Conservation (phyloP, 2,797 vertebrate genomes). For the Tadarida brasiliensis region DNA sequence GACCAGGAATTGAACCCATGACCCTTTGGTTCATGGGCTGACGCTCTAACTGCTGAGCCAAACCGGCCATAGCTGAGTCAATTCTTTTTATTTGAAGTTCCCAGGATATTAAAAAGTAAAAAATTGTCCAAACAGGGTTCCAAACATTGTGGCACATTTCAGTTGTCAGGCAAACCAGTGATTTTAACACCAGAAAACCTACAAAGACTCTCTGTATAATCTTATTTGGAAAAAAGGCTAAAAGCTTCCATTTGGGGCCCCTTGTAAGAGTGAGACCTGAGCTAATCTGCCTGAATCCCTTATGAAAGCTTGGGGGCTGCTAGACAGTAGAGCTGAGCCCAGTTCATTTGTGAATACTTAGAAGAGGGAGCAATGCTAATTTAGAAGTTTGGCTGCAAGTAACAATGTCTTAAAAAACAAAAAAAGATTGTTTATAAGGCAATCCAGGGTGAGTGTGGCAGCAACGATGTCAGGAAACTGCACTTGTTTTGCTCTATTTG, state of each 20-base stretch:
- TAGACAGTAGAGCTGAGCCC: neutral
- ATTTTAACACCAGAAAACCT: conserved; percentile 21
- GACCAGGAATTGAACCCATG: too few species aligned
- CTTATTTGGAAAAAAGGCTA: neutral
- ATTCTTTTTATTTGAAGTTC: neutral
- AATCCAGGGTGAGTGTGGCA: neutral
- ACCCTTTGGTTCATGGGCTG: too few species aligned
- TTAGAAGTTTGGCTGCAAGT: neutral
- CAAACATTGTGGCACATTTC: neutral
- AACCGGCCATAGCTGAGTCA: neutral
- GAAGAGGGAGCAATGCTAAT: neutral
- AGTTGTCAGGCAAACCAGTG: conserved; percentile 1
- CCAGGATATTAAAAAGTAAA: conserved; percentile 15
- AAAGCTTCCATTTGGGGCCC: neutral
- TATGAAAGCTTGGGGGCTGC: neutral
- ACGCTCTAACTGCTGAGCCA: too few species aligned
- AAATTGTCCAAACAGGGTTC: neutral
- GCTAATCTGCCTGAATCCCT: neutral
- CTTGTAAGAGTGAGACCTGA: neutral
- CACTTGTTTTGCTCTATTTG: neutral
- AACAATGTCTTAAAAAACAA: neutral
- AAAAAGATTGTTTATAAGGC: neutral
- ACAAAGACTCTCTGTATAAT: neutral
- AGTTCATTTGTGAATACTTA: neutral
- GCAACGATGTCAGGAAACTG: neutral